These are phyloP conservation scores for Reticulitermes speratus DNA, from an alignment of 1,140 invertebrate species.

Conservation along the genomic window DNA sequence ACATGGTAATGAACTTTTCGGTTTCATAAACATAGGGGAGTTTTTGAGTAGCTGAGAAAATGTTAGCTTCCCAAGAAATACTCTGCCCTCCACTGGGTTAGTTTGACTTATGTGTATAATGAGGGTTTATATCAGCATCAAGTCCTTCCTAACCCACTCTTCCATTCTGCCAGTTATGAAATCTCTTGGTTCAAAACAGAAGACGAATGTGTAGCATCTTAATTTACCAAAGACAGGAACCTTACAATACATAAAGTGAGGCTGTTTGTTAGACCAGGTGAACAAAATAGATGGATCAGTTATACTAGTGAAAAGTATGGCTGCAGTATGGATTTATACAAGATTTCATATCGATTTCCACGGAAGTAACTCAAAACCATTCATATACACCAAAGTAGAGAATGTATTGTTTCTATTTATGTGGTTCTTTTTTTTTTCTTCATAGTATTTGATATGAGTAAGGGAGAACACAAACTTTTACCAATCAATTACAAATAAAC, in stretches of 20 bases:
- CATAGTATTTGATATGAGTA: background rate
- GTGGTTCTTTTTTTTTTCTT: constrained; percentile 24
- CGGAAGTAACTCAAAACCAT: background rate
- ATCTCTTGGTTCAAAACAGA: background rate
- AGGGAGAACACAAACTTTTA: constrained; percentile 25
- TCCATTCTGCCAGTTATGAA: background rate
- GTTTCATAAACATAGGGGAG: no score
- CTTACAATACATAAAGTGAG: background rate
- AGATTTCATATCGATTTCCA: constrained; percentile 35
- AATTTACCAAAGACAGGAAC: background rate
- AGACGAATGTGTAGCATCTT: background rate
- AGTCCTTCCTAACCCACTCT: background rate
- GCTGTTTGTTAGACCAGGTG: background rate
- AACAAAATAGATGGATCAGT: background rate
- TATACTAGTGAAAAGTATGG: background rate
- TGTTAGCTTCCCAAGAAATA: no score
- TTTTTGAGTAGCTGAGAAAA: no score
- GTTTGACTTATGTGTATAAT: background rate
- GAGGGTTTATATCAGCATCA: no score
- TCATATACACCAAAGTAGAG: constrained; percentile 31
- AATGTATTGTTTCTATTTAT: constrained; percentile 20
- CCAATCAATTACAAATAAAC: constrained; percentile 27
- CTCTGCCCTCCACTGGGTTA: no score
- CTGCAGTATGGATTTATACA: constrained; percentile 28
- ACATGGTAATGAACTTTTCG: no score